phyloP scores from a whole-genome alignment of 2,797 vertebrate genomes.

The Rhinoraja longicauda region DNA sequence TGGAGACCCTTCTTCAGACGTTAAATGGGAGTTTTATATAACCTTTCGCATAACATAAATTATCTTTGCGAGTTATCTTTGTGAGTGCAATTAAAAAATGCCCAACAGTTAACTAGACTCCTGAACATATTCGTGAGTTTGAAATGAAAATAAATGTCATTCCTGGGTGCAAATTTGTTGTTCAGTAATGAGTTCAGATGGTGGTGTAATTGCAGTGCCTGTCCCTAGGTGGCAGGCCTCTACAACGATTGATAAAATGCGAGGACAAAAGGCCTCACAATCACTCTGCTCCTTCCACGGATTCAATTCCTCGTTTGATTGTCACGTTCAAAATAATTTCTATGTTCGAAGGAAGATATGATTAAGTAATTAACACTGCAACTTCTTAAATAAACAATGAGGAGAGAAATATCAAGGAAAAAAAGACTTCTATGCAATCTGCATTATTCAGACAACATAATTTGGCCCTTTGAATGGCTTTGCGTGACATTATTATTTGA shows the following conservation, averaged over 20 bases:
- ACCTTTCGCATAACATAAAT: too few relatives aligned
- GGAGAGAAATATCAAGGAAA: not conserved
- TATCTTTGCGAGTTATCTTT: not conserved
- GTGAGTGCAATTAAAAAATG: not conserved
- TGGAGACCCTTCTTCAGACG: too few relatives aligned
- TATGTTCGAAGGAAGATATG: not conserved
- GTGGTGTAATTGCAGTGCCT: not conserved
- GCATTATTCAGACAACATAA: not conserved
- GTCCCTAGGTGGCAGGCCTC: conserved; percentile 20
- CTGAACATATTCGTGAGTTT: not conserved
- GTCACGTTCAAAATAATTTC: not conserved
- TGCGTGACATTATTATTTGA: not conserved
- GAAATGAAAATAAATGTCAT: not conserved
- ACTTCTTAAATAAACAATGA: not conserved
- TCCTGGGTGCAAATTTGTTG: not conserved
- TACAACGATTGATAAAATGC: not conserved
- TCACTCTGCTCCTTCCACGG: not conserved
- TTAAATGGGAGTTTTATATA: too few relatives aligned
- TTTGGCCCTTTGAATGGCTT: not conserved
- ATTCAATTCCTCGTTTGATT: not conserved
- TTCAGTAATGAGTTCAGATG: not conserved
- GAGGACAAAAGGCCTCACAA: not conserved
- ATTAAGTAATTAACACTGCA: not conserved
- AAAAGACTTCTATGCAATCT: too few relatives aligned
- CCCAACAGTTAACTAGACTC: not conserved